phyloP scores from a whole-genome alignment of 2,113 vertebrate species.

The Scartelaos histophorus region DNA sequence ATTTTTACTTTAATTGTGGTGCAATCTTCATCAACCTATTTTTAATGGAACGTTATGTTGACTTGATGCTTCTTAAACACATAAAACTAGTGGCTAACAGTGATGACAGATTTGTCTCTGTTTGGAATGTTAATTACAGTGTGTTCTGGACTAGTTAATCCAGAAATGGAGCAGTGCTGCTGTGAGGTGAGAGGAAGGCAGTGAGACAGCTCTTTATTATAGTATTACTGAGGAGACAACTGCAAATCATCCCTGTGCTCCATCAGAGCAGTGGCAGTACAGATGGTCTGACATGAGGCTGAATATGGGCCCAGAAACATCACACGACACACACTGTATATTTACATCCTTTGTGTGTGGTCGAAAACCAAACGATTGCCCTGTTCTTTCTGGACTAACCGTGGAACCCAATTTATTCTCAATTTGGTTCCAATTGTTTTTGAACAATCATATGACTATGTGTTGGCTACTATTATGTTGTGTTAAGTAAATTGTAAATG shows the following conservation, averaged over 20 bases:
- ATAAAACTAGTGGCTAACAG: conserved; percentile 13
- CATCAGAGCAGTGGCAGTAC: conserved; percentile 45
- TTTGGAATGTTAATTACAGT: conserved; percentile 41
- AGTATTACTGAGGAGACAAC: conserved; percentile 35
- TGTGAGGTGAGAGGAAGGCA: conserved; percentile 58
- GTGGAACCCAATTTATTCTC: too few relatives aligned
- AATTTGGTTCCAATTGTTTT: too few relatives aligned
- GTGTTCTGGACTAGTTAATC: conserved; percentile 40
- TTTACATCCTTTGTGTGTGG: too few relatives aligned
- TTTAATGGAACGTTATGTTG: background rate
- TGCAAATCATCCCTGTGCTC: conserved; percentile 50
- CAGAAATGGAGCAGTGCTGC: conserved; percentile 20
- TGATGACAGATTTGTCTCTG: conserved; percentile 34
- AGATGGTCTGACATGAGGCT: conserved; percentile 66
- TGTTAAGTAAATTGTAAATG: too few relatives aligned
- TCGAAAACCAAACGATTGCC: too few relatives aligned
- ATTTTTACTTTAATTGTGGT: background rate
- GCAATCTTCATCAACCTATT: background rate
- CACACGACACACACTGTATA: too few relatives aligned
- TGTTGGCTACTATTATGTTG: too few relatives aligned
- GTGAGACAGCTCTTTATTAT: conserved; percentile 68
- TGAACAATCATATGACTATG: too few relatives aligned
- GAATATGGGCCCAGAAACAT: conserved; percentile 11
- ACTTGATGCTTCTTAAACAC: background rate
- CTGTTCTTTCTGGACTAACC: too few relatives aligned